Percentiles rank a stretch among this genome's conserved stretches.
Evolutionary conservation across 2,797 vertebrate genomes (phyloP).

Genomic region (Tenualosa ilisha): DNA sequence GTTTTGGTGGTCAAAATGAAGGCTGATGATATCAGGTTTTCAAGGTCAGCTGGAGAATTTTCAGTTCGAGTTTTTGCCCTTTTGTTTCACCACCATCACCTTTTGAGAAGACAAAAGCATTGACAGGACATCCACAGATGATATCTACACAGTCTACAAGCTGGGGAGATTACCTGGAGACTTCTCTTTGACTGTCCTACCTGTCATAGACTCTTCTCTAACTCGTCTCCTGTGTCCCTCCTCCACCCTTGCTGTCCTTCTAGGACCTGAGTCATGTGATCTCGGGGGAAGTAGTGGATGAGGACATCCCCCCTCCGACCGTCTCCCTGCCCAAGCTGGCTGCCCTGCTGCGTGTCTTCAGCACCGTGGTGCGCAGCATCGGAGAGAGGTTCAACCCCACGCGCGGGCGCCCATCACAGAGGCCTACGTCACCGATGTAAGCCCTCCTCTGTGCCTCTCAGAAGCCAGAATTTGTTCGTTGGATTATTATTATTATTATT

Average conservation of each 20-base stretch:
- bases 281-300: slow-evolving; percentile 86
- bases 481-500: no score
- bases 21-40: no score
- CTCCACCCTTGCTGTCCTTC: background rate
- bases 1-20: no score
- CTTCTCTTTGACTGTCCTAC: background rate
- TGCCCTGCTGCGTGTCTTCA: slow-evolving; percentile 95
- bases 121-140: no score
- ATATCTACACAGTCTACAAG: background rate
- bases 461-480: no score
- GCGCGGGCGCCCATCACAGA: slow-evolving; percentile 93
- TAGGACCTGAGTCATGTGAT: slow-evolving; percentile 94
- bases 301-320: slow-evolving; percentile 95
- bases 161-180: background rate
- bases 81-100: no score
- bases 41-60: no score
- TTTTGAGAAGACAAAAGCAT: no score
- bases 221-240: background rate
- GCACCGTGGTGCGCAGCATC: slow-evolving; percentile 97
- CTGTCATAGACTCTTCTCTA: background rate
- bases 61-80: no score
- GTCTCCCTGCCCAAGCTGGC: slow-evolving; percentile 95
- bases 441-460: slow-evolving; percentile 39
- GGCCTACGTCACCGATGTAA: slow-evolving; percentile 93
- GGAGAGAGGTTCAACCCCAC: slow-evolving; percentile 94